Conservation (phyloP, 2,888 invertebrate species). For the Teleogryllus oceanicus region DNA sequence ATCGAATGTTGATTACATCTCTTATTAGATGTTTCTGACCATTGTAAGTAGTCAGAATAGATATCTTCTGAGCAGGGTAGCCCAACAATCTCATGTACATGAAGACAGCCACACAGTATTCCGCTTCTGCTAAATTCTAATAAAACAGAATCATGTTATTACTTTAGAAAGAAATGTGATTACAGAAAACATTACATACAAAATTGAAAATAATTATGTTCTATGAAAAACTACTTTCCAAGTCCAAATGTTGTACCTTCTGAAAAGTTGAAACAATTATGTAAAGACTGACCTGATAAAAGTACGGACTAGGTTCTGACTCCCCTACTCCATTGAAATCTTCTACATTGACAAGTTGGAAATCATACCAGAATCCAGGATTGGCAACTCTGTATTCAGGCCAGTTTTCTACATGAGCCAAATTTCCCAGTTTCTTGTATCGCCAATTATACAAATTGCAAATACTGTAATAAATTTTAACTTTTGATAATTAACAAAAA, state of each 20-base stretch:
- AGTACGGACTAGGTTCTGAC: slow-evolving; percentile 96
- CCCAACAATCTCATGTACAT: slow-evolving; percentile 98
- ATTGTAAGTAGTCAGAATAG: slow-evolving; percentile 97
- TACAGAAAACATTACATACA: neutral
- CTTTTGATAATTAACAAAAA: neutral
- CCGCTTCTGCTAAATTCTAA: slow-evolving; percentile 80
- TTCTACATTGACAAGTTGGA: slow-evolving; percentile 92
- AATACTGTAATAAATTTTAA: slow-evolving; percentile 57
- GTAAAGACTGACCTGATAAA: slow-evolving; percentile 74
- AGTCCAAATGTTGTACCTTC: neutral
- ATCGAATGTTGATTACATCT: slow-evolving; percentile 90
- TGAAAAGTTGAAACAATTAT: neutral
- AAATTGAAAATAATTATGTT: neutral
- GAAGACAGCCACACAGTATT: slow-evolving; percentile 94
- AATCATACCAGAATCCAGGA: slow-evolving; percentile 88
- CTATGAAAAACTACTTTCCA: neutral
- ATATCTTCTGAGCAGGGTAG: slow-evolving; percentile 94
- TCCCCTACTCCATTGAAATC: slow-evolving; percentile 97
- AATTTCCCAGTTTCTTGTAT: slow-evolving; percentile 91
- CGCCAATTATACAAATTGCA: slow-evolving; percentile 95
- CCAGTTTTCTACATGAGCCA: slow-evolving; percentile 79
- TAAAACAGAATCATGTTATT: slow-evolving; percentile 29
- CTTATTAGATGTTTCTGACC: slow-evolving; percentile 97
- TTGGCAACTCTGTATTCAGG: slow-evolving; percentile 88
- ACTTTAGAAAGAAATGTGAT: slow-evolving; percentile 25